Evolutionary conservation across 92 coral and sea anemone genomes (phyloP), one percentile per base, ranked within the genome.

Genomic region (Phenganax subtilis): DNA sequence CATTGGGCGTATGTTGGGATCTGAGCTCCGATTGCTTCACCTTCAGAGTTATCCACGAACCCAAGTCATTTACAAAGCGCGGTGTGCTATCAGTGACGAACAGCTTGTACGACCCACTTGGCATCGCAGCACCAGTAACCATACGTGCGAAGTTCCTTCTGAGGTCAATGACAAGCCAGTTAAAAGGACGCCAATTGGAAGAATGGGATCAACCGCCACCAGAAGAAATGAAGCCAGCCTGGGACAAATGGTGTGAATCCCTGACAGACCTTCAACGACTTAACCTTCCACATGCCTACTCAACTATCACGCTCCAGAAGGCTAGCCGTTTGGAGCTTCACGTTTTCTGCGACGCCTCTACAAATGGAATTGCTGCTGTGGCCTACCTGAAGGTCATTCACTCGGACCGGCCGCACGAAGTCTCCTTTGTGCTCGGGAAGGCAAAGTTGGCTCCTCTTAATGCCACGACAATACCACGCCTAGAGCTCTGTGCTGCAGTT

Each of bases 1-100:
- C 85, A 27, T 80, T 90, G 5, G 89, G 93, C 27, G 87, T 87
- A 12, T 79, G 54, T 52, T 90, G 90, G 93, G 87, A 81, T 62
- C 73, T 87, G 17, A 25, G 80, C 27, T 15, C 70, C 12, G 86
- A 89, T 57, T 62, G 71, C 53, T 89, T 89, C 66, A 87, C 91
- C 37, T 87, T 87, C 82, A 72, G 67, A 11, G 83, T 84, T 2
- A 78, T 54, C 14, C 51, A 37, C 0, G 86, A 64, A 51, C 71
- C 70, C 66, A 88, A 88, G 81, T 80, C 87, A 10, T 85, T 86
- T 77, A 66, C 87, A 75, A 78, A 84, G 76, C 87, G 87, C 80
- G 89, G 87, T 54, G 89, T 85, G 15, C 58, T 88, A 51, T 80
- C 83, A 15, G 77, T 74, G 57, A 83, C 85, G 6, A 88, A 83